Conservation (phyloP, 1,140 invertebrate species). For the Psix sp. region DNA sequence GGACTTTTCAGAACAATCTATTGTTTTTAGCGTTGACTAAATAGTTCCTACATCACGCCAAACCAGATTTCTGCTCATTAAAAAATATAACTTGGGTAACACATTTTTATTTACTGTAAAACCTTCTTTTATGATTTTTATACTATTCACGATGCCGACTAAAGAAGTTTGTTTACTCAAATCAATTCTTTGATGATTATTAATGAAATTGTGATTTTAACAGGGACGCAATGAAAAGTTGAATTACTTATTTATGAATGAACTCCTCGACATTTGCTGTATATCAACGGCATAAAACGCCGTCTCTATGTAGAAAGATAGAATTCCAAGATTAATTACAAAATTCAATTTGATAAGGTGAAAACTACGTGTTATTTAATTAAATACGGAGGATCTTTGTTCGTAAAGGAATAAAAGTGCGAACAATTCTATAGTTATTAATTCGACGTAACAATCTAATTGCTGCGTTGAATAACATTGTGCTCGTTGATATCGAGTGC, state of each 20-base stretch:
- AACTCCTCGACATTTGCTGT: no score
- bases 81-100: no score
- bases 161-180: no score
- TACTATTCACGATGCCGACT: no score
- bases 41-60: slow-evolving; percentile 31
- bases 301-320: no score
- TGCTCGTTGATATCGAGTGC: slow-evolving; percentile 30
- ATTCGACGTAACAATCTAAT: slow-evolving; percentile 50
- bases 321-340: neutral
- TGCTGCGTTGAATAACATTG: slow-evolving; percentile 37
- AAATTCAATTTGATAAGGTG: neutral
- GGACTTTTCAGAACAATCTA: slow-evolving; percentile 43
- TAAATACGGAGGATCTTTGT: slow-evolving; percentile 6
- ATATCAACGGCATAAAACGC: no score
- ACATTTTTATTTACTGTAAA: no score
- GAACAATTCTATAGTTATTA: slow-evolving; percentile 40
- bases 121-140: no score
- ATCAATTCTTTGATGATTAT: no score
- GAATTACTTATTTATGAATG: no score
- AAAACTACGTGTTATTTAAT: slow-evolving; percentile 2
- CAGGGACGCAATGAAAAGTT: no score
- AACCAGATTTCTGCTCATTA: slow-evolving; percentile 51
- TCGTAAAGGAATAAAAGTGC: slow-evolving; percentile 14
- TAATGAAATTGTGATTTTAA: no score
- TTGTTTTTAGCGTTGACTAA: slow-evolving; percentile 34